A percentile compares a stretch with the other conserved stretches of the same genome.
phyloP scores from a whole-genome alignment of 2,888 invertebrate species.

The Thereva nobilitata region DNA sequence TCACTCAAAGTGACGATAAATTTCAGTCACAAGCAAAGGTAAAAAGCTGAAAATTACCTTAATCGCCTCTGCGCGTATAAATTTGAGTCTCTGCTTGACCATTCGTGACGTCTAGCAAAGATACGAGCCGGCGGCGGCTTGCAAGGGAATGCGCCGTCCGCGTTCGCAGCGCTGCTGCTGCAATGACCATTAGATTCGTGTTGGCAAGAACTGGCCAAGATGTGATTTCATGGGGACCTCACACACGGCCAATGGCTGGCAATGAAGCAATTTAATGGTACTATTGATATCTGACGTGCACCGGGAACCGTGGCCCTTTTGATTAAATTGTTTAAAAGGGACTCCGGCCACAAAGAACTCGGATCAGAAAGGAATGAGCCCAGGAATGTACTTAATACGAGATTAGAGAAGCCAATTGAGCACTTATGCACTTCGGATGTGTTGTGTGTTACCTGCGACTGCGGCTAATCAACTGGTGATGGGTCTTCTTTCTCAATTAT shows the following conservation, averaged over 20 bases:
- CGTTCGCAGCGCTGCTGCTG: background rate
- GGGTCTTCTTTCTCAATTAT: too few species aligned
- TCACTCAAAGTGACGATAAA: conserved; percentile 31
- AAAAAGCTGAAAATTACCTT: conserved; percentile 30
- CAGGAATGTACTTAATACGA: conserved; percentile 1
- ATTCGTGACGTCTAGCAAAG: conserved; percentile 7
- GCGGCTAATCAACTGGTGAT: too few species aligned
- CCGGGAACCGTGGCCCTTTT: conserved; percentile 6
- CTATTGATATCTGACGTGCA: conserved; percentile 4
- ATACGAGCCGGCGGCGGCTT: background rate
- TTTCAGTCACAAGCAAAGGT: conserved; percentile 6
- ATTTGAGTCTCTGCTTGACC: conserved; percentile 15
- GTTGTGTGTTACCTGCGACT: too few species aligned
- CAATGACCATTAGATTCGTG: conserved; percentile 21
- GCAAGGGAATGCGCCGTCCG: background rate
- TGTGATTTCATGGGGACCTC: conserved; percentile 25
- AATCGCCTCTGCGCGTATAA: conserved; percentile 26
- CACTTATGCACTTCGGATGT: too few species aligned
- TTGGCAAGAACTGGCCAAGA: conserved; percentile 12
- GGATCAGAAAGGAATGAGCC: background rate
- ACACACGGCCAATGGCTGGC: conserved; percentile 12
- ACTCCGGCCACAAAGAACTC: conserved; percentile 19
- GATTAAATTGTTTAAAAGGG: conserved; percentile 25
- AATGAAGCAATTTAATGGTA: conserved; percentile 28
- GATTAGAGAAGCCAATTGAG: too few species aligned